phyloP scores from a whole-genome alignment of 2,888 invertebrate species.

The Clostera curtula region DNA sequence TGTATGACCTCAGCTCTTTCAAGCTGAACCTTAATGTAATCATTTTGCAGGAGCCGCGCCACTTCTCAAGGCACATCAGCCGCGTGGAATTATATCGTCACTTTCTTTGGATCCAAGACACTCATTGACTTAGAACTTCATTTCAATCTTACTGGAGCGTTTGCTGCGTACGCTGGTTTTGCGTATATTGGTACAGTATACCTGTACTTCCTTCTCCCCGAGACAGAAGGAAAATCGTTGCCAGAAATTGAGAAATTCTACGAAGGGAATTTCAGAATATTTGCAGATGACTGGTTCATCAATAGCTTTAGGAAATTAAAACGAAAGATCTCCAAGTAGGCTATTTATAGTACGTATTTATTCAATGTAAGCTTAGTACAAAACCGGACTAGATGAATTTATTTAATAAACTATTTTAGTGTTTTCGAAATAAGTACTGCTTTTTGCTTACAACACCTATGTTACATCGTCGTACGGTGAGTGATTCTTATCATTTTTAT shows the following conservation, averaged over 20 bases:
- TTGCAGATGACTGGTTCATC: constrained; percentile 58
- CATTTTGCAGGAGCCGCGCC: constrained; percentile 72
- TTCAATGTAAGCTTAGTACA: constrained; percentile 11
- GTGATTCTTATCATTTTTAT: no score
- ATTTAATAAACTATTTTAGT: constrained; percentile 10
- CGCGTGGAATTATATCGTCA: constrained; percentile 67
- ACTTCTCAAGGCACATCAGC: constrained; percentile 70
- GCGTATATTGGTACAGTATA: constrained; percentile 62
- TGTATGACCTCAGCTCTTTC: no score
- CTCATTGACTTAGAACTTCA: constrained; percentile 61
- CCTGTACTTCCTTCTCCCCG: constrained; percentile 69
- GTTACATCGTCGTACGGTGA: no score
- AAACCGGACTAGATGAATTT: constrained; percentile 20
- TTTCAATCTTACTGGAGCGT: constrained; percentile 62
- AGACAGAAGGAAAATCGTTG: constrained; percentile 71
- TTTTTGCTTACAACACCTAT: no score
- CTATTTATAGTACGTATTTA: constrained; percentile 9
- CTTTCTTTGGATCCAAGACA: constrained; percentile 70
- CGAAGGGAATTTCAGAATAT: constrained; percentile 44
- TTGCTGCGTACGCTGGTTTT: constrained; percentile 62
- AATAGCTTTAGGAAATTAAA: constrained; percentile 46
- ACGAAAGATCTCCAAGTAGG: constrained; percentile 20
- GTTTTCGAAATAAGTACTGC: no score
- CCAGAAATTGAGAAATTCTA: constrained; percentile 69
- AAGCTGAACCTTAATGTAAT: no score